Percentiles rank a stretch among this genome's conserved stretches.
phyloP scores from a whole-genome alignment of 2,113 vertebrate species.

The Oenanthe melanoleuca region DNA sequence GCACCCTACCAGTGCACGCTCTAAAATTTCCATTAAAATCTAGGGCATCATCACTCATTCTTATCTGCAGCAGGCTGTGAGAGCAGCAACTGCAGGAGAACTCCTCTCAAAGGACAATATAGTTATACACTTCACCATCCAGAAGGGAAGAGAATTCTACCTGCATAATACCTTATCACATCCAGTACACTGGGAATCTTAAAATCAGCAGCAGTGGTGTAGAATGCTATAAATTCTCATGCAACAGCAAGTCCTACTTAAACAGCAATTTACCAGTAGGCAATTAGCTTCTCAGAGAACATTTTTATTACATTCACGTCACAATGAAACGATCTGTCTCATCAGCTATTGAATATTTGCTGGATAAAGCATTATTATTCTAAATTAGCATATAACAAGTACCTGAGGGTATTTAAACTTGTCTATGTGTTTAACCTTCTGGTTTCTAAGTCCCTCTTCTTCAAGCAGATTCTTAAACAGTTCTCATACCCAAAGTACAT shows the following conservation, averaged over 20 bases:
- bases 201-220: conserved; percentile 27
- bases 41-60: conserved; percentile 82
- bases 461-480: neutral
- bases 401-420: conserved; percentile 26
- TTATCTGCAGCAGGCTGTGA: conserved; percentile 77
- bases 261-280: conserved; percentile 71
- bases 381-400: conserved; percentile 46
- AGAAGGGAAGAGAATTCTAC: conserved; percentile 55
- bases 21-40: conserved; percentile 82
- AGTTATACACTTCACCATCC: conserved; percentile 61
- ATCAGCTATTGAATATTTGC: conserved; percentile 51
- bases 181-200: conserved; percentile 29
- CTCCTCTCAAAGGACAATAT: conserved; percentile 70
- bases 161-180: conserved; percentile 49
- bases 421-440: conserved; percentile 1
- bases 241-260: conserved; percentile 68
- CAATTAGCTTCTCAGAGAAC: conserved; percentile 74
- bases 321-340: conserved; percentile 66
- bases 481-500: neutral
- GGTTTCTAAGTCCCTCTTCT: neutral
- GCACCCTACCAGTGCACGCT: conserved; percentile 72
- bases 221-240: conserved; percentile 43
- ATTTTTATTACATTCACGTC: conserved; percentile 69
- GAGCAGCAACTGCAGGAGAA: conserved; percentile 67
- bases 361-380: conserved; percentile 66